phyloP scores from a whole-genome alignment of 2,797 vertebrate species.

The Scyliorhinus canicula region DNA sequence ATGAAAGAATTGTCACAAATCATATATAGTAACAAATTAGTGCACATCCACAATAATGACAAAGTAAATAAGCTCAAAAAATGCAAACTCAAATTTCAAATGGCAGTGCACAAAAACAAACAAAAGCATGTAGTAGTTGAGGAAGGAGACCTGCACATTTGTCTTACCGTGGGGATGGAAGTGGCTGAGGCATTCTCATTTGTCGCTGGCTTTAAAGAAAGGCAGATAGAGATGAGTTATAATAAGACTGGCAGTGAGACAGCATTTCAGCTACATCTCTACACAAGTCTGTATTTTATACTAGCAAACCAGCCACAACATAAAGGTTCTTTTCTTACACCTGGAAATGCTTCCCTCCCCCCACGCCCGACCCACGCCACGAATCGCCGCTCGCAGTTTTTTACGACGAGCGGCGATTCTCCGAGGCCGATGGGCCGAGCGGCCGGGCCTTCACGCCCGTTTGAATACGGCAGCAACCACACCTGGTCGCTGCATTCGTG shows the following conservation, averaged over 20 bases:
- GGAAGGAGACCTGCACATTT: conserved; percentile 66
- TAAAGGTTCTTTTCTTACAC: neutral
- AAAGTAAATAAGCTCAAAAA: neutral
- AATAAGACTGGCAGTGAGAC: conserved; percentile 58
- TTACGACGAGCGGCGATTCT: no score
- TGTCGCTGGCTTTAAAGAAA: conserved; percentile 99
- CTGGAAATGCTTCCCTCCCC: neutral
- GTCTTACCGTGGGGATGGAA: conserved; percentile 98
- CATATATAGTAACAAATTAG: neutral
- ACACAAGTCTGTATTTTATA: neutral
- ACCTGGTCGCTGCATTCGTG: no score
- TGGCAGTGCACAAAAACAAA: conserved; percentile 5
- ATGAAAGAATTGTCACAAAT: neutral
- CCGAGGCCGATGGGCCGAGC: no score
- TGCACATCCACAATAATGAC: neutral
- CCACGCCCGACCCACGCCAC: no score
- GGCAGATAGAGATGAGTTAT: conserved; percentile 98
- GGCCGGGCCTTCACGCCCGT: no score
- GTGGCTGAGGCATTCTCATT: conserved; percentile 87
- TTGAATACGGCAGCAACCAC: no score
- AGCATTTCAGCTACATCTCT: conserved; percentile 20
- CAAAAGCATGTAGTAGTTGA: conserved; percentile 21
- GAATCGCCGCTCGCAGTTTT: no score
- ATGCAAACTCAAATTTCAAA: neutral
- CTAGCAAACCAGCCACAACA: neutral